A percentile compares a stretch with the other conserved stretches of the same genome.
These are phyloP conservation scores for Neoaliturus tenellus DNA, from an alignment of 2,888 invertebrate species.

Conservation along the genomic window DNA sequence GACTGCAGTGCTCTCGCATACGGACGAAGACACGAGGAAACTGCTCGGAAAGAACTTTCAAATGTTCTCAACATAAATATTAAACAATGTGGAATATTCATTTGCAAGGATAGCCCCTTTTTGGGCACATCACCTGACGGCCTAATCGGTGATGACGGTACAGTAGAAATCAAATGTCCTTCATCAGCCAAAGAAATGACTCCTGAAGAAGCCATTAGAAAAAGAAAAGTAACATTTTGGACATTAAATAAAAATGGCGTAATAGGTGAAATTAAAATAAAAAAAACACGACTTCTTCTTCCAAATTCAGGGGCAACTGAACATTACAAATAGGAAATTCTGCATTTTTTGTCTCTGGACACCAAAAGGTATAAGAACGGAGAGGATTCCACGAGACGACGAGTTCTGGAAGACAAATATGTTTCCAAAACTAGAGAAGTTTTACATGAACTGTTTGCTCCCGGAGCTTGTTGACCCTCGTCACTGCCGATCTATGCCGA, in stretches of 20 bases:
- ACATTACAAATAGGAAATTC: conserved; percentile 34
- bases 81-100: conserved; percentile 23
- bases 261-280: conserved; percentile 11
- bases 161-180: conserved; percentile 45
- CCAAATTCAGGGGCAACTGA: conserved; percentile 54
- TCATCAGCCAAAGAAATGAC: conserved; percentile 35
- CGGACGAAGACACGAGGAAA: background rate
- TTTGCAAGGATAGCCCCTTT: background rate
- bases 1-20: background rate
- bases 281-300: conserved; percentile 27
- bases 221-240: conserved; percentile 27
- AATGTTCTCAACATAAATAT: background rate
- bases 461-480: conserved; percentile 48
- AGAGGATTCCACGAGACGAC: background rate
- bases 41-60: background rate
- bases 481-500: conserved; percentile 16
- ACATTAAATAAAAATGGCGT: background rate
- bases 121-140: conserved; percentile 30
- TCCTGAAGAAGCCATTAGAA: conserved; percentile 38
- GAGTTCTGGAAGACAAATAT: conserved; percentile 42
- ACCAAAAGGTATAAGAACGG: conserved; percentile 25
- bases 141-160: conserved; percentile 8
- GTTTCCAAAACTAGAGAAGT: conserved; percentile 23
- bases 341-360: conserved; percentile 47
- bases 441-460: conserved; percentile 35